Conservation (phyloP, 2,888 invertebrate species). For the Philereme vetulata region DNA sequence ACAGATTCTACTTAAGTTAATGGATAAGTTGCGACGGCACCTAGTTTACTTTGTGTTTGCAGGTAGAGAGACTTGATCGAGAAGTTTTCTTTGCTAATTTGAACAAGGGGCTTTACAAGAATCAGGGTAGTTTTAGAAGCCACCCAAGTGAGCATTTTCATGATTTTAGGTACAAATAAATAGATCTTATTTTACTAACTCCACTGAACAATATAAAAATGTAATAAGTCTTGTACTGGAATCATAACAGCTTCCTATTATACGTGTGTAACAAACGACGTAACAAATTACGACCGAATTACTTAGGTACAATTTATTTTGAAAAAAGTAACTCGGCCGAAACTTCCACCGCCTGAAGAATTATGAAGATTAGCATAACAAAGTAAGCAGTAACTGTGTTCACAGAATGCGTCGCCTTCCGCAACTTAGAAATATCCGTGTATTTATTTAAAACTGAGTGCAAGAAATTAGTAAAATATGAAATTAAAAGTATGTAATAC, state of each 20-base stretch:
- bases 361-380: conserved; percentile 83
- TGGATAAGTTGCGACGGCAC: conserved; percentile 82
- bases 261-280: conserved; percentile 55
- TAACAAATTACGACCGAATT: conserved; percentile 78
- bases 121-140: conserved; percentile 67
- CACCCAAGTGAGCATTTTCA: conserved; percentile 39
- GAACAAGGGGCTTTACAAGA: conserved; percentile 78
- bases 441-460: conserved; percentile 41
- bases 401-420: conserved; percentile 70
- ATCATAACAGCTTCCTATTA: conserved; percentile 32
- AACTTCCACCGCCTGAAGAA: conserved; percentile 78
- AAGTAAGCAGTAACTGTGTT: conserved; percentile 77
- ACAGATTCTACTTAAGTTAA: conserved; percentile 83
- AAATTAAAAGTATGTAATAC: background rate
- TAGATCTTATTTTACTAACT: no score
- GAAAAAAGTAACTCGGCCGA: conserved; percentile 73
- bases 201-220: no score
- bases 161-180: background rate
- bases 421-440: conserved; percentile 61
- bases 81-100: conserved; percentile 83
- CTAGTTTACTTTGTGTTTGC: conserved; percentile 82
- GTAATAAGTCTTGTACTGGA: no score
- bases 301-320: conserved; percentile 65
- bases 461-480: conserved; percentile 1
- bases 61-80: conserved; percentile 82